Evolutionary conservation across 2,888 invertebrate genomes (phyloP), one percentile per base, ranked within the genome.

Genomic region (Seira musarum): DNA sequence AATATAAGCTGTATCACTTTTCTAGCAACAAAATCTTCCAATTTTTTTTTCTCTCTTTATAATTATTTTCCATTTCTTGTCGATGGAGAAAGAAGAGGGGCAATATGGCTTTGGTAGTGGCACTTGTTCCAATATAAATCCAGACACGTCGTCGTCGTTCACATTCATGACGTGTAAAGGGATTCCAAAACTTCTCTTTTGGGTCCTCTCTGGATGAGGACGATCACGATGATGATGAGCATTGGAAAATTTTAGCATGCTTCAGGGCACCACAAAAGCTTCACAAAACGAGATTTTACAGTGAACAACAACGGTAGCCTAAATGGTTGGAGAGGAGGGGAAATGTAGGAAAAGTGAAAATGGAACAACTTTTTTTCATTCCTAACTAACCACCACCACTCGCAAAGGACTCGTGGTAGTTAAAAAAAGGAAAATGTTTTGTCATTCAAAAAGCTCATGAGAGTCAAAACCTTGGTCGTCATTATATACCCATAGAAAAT

Each of bases 171-270:
- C 13, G 19, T n/a, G n/a, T n/a, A n/a, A n/a, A n/a, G n/a, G n/a
- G n/a, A n/a, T n/a, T n/a, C n/a, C n/a, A n/a, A n/a, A n/a, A n/a
- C n/a, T n/a, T n/a, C n/a, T n/a, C n/a, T n/a, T n/a, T n/a, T n/a
- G n/a, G n/a, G n/a, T n/a, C n/a, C n/a, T n/a, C n/a, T n/a, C n/a
- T n/a, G n/a, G n/a, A n/a, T n/a, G n/a, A n/a, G n/a, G n/a, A 46
- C n/a, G 22, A 15, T 24, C 6, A 1, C n/a, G 21, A 10, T 40
- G 53, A 22, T 1, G 25, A 71, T 17, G n/a, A 64, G 66, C 74
- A 60, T 35, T 67, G 49, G 60, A 68, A 73, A 53, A 64, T 25
- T 63, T 68, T 68, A 63, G 17, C 22, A 46, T 49, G 75, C 75
- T 68, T 67, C 40, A 75, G 30, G 40, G 68, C 21, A 25, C 53